Base-by-base conservation (phyloP, 2,797 vertebrate species). In the Erethizon dorsatum region DNA sequence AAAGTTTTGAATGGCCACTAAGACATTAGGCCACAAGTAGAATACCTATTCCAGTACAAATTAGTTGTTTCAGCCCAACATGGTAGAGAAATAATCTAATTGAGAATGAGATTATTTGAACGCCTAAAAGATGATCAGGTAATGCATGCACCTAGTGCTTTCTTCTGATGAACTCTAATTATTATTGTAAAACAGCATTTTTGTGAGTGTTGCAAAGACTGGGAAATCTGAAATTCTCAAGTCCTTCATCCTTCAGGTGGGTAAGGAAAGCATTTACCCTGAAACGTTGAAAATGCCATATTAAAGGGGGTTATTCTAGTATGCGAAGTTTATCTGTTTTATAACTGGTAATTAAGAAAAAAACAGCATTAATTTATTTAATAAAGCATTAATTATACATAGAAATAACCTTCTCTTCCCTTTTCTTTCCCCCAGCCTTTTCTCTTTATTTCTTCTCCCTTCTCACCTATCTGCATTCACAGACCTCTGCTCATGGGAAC, bases 221-320 rank as follows among this genome's bases (percentile, higher is more conserved):
- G 85, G 71, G 78, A 59, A 90, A 92, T 77, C 10, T 37, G 59
- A 63, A 69, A 20, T 88, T 83, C 50, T 80, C 17, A 90, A 57
- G 65, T 86, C 69, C 33, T 87, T 87, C 47, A 22, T 93, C 57
- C 79, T 83, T 77, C n/a, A 87, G 57, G 31, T 65, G 6, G 14
- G 9, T 57, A 69, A 93, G 71, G 84, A 79, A 63, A 90, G 33
- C 59, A 47, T 91, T 80, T 90, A 31, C 83, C 47, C 57, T 84
- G 26, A 13, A 45, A 47, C 78, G 47, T 17, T 71, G 65, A 69
- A 6, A 69, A 24, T 26, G 65, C 47, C 20, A 15, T 92, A 95
- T 41, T 20, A 86, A 67, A 93, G 37, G 28, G 73, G 8, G 50
- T 75, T 85, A 1, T 71, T 83, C 41, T 2, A 77, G 22, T 73